Base-by-base conservation (phyloP, 2,113 vertebrate species). In the Laticauda colubrina region DNA sequence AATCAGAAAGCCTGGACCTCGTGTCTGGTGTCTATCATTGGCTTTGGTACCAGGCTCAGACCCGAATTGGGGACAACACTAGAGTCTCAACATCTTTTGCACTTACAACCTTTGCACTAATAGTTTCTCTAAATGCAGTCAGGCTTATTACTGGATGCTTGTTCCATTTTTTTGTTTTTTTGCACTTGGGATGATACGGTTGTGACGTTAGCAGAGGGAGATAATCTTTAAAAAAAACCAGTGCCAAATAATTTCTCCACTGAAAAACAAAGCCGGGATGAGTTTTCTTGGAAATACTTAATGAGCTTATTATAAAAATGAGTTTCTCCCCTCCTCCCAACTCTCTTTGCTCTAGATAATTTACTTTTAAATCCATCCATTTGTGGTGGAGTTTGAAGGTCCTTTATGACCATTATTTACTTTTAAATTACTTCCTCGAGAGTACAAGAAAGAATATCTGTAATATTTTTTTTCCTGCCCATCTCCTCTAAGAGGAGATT, bases 81-180 rank as follows among this genome's bases (percentile, higher is more conserved):
- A 26, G 24, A 61, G 24, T 61, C 59, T 61, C 23, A 45, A 89
- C 43, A 43, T 91, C 34, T 59, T 85, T 86, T 87, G 91, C 91
- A 94, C 92, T 53, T 91, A 89, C 0, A 2, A 59, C 23, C 57
- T 85, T 86, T 87, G 92, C 91, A 94, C 92, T 53, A 93, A 90
- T 0, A 2, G 3, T 59, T 56, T 34, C 34, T 85, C 23, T 7
- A 15, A 39, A 43, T 21, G 24, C 39, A 91, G 43, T 24, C 24
- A 43, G 23, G 14, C 53, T 43, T 55, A 20, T 43, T 55, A 20
- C 34, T 39, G 14, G 6, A n/a, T 59, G 29, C 26, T 21, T 85
- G 21, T 11, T 18, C 18, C 1, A 51, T 12, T 11, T 10, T 53
- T 6, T 3, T 10, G 43, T 48, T 48, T 48, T 48, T 18, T 51